Base-by-base conservation (phyloP, 2,113 vertebrate species). In the Mola mola region DNA sequence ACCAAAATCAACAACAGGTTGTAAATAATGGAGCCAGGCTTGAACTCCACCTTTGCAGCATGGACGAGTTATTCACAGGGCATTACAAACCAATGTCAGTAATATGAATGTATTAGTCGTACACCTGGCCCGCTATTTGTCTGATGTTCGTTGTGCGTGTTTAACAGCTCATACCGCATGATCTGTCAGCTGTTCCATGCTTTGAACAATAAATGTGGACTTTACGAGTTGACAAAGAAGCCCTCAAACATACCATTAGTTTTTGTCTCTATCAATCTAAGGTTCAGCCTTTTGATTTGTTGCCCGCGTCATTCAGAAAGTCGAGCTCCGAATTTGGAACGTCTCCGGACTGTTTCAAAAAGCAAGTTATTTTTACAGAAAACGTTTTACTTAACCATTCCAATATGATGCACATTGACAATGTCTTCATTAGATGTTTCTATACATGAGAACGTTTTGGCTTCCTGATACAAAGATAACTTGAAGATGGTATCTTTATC, bases 401-500 rank as follows among this genome's bases (percentile, higher is more conserved):
- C 5, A 15, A 50, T 57, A 55, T 15, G 37, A 33, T 1, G 12
- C 13, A 58, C 15, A 25, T 5, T 13, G 5, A 37, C 16, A 20
- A 8, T n/a, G 8, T 60, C 16, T 57, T 58, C 34, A 22, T 31
- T 40, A 5, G 43, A 57, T 17, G 17, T 5, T 52, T 55, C 17
- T 2, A 44, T 6, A 41, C 24, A 43, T 22, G 21, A 24, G 22
- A 25, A 48, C 6, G 41, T 17, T 16, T 29, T 5, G 3, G 43
- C 41, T 59, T 72, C 33, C 53, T 61, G 44, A 62, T 65, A 51
- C 29, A 46, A 49, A 15, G 15, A 42, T 58, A 52, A 43, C n/a
- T 63, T 56, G 9, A 49, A 53, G 62, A 58, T 77, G 21, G 51
- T 63, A 42, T 71, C 16, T 62, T 34, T 57, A 49, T 26, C n/a